Evolutionary conservation across 2,797 vertebrate species (phyloP).

Genomic region (Liparis tanakae): DNA sequence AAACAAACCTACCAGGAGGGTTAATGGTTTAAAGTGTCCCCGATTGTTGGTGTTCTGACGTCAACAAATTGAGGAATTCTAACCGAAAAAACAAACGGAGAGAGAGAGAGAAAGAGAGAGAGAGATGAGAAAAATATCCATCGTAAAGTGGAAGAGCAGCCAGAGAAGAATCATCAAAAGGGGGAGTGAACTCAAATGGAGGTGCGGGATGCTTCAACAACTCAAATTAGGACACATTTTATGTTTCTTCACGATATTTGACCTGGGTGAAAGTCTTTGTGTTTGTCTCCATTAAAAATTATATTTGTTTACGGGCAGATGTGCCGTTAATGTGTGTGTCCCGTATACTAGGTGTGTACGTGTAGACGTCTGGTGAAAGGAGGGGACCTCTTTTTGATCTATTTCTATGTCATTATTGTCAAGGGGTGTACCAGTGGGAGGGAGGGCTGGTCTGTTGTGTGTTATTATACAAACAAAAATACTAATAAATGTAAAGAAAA

Average conservation of each 20-base stretch:
- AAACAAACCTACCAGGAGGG: too few species aligned
- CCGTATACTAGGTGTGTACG: too few species aligned
- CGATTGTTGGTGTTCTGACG: not conserved
- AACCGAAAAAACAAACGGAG: constrained; percentile 31
- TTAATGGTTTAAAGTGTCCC: not conserved
- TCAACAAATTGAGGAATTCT: not conserved
- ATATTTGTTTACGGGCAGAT: not conserved
- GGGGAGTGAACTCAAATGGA: constrained; percentile 47
- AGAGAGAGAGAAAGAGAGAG: not conserved
- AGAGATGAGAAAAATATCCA: constrained; percentile 33
- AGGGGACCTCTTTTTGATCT: too few species aligned
- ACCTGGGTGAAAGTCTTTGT: not conserved
- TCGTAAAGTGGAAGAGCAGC: constrained; percentile 43
- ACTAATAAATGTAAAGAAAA: too few species aligned
- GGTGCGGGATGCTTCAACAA: constrained; percentile 34
- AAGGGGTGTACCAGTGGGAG: too few species aligned
- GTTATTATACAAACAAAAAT: too few species aligned
- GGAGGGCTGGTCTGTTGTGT: too few species aligned
- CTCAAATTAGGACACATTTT: not conserved
- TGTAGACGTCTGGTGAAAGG: too few species aligned
- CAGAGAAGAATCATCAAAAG: constrained; percentile 24
- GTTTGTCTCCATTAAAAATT: not conserved
- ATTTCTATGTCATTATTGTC: too few species aligned
- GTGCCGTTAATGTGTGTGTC: too few species aligned
- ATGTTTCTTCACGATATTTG: not conserved